Evolutionary conservation across 2,797 vertebrate genomes (phyloP), one percentile per base, ranked within the genome.

Genomic region (Odontamblyopus rebecca): DNA sequence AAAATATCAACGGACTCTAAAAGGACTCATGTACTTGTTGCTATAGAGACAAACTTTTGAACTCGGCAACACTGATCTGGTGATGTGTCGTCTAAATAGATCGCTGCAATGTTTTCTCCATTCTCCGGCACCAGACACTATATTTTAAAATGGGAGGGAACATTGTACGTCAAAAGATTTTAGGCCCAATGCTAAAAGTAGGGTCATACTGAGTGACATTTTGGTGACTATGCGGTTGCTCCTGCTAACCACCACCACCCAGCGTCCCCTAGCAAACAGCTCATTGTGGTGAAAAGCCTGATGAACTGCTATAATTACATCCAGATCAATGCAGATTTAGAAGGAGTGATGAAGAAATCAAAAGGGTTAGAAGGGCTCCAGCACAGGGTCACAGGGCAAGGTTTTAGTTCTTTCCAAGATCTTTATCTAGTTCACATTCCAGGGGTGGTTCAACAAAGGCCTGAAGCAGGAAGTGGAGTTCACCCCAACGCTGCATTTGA

Each of bases 181-280:
- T 5, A 15, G 32, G 18, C 32, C 61, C 3, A 7, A n/a, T 9
- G 29, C 29, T 62, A 38, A 38, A 18, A 26, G n/a, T 5, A 44
- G 62, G 73, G 68, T 60, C 73, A 12, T 67, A 2, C 32, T 29
- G 62, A 16, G 66, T 63, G 68, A 53, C 35, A 30, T 80, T 78
- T 79, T 66, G 79, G 81, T 83, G 75, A 82, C 74, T 63, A 77
- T 77, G 75, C n/a, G 78, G 84, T 74, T 82, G 80, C 80, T 78
- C 78, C 76, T 29, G 69, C 74, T 66, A 79, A 71, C 68, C 76
- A 79, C 87, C 86, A 80, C 79, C 86, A 80, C 85, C 82, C 67
- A 86, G 85, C 70, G 84, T 82, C 82, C 82, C 80, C 85, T 76
- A 77, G 83, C 88, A 89, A 92, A 93, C 89, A 88, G 77, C 76